Evolutionary conservation across 1,140 invertebrate genomes (phyloP), one percentile per base, ranked within the genome.

Genomic region (Cyrtorhinus lividipennis): DNA sequence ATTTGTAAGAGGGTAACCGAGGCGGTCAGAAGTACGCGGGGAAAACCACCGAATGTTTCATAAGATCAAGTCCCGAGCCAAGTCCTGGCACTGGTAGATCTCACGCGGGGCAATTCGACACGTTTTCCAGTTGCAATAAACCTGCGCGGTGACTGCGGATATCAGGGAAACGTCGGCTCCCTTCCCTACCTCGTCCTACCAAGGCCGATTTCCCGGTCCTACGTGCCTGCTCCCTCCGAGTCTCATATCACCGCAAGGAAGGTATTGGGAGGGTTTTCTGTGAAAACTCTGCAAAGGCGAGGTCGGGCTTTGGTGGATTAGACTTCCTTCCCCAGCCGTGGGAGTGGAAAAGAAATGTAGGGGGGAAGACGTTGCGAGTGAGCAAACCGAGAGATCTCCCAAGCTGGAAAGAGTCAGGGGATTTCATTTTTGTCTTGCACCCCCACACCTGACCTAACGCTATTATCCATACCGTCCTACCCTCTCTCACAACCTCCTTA

Each of bases 81-180:
- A 44, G 38, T 44, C 20, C 48, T 20, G 20, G 5, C 5, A 20
- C 20, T 20, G 8, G 8, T 5, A 53, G 48, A 53, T 53, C 48
- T 12, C 12, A 10, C 18, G 20, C 20, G 48, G 48, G 20, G 48
- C 48, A 53, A 53, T 53, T 53, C 48, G 20, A 53, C 48, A 53
- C 48, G 48, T 53, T 53, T 53, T 53, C 48, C 48, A 53, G 48
- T 53, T 22, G 48, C 48, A 53, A 53, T 53, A 53, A 53, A 53
- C 48, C 48, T 53, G 48, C 48, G 20, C 48, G 3, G 48, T 20
- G 10, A 10, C 48, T 22, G 8, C 5, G 20, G 48, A 53, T 53
- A 53, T 53, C 48, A 53, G 20, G 48, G n/a, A n/a, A n/a, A n/a
- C n/a, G n/a, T n/a, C n/a, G n/a, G n/a, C n/a, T n/a, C n/a, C n/a